phyloP scores from a whole-genome alignment of 2,888 invertebrate species.

The Bellardia bayeri region DNA sequence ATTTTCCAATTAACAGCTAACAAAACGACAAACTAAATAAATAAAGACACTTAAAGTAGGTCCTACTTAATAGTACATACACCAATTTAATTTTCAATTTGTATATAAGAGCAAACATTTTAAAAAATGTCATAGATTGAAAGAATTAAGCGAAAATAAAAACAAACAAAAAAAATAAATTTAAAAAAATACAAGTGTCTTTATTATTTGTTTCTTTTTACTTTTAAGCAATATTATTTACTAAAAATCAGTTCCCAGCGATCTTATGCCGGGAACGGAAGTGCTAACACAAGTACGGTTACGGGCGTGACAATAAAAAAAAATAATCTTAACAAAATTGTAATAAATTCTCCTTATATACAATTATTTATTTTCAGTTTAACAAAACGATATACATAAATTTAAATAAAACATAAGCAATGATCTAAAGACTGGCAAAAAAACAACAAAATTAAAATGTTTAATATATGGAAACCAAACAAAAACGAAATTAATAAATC shows the following conservation, averaged over 20 bases:
- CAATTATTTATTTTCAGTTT: constrained; percentile 44
- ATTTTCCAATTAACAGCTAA: background rate
- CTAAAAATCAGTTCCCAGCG: constrained; percentile 75
- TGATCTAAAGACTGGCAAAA: constrained; percentile 3
- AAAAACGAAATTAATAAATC: background rate
- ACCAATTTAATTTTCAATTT: background rate
- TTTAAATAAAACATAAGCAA: background rate
- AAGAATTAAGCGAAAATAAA: constrained; percentile 24
- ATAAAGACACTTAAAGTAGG: background rate
- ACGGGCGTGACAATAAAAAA: constrained; percentile 20
- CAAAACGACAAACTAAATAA: background rate
- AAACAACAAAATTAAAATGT: constrained; percentile 44
- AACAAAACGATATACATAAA: constrained; percentile 29
- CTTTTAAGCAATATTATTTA: constrained; percentile 52
- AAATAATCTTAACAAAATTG: constrained; percentile 20
- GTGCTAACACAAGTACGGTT: constrained; percentile 66
- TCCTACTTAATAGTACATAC: background rate
- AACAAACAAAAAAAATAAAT: constrained; percentile 37
- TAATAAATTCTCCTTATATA: constrained; percentile 6
- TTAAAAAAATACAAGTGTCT: constrained; percentile 1
- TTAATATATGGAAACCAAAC: background rate
- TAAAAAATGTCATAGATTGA: constrained; percentile 49
- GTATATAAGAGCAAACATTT: constrained; percentile 8
- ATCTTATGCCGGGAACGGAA: constrained; percentile 75
- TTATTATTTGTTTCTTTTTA: constrained; percentile 41